Evolutionary conservation across 2,797 vertebrate genomes (phyloP).

Genomic region (Pseudochirops corinnae): DNA sequence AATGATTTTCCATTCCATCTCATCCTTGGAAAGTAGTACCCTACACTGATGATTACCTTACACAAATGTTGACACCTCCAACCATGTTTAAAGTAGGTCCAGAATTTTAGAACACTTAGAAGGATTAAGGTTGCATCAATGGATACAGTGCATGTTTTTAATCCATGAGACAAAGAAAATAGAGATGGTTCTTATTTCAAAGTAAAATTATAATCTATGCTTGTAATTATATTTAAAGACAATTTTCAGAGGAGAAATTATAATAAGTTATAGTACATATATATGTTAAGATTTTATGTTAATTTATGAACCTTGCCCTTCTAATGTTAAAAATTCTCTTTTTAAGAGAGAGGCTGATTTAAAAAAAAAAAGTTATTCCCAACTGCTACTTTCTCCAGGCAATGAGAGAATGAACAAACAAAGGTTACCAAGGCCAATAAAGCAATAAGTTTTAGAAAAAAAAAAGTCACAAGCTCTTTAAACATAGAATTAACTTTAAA

Average conservation of each 20-base stretch:
- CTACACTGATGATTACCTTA: neutral
- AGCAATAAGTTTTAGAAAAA: neutral
- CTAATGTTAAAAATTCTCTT: neutral
- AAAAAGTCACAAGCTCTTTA: neutral
- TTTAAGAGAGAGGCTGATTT: neutral
- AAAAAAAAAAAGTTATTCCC: neutral
- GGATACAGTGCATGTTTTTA: neutral
- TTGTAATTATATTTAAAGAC: neutral
- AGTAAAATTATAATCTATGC: neutral
- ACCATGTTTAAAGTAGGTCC: neutral
- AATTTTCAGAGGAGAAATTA: neutral
- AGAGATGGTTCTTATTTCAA: neutral
- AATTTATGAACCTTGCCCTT: neutral
- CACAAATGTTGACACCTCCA: neutral
- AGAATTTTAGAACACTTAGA: neutral
- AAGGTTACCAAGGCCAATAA: neutral
- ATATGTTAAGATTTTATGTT: neutral
- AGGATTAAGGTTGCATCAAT: neutral
- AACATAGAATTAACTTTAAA: neutral
- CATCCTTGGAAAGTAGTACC: neutral
- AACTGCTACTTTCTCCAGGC: neutral
- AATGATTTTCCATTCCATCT: neutral
- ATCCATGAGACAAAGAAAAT: neutral
- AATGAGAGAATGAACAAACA: neutral
- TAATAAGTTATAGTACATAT: neutral